Conservation (phyloP, 2,113 vertebrate species). For the Nycticebus coucang region DNA sequence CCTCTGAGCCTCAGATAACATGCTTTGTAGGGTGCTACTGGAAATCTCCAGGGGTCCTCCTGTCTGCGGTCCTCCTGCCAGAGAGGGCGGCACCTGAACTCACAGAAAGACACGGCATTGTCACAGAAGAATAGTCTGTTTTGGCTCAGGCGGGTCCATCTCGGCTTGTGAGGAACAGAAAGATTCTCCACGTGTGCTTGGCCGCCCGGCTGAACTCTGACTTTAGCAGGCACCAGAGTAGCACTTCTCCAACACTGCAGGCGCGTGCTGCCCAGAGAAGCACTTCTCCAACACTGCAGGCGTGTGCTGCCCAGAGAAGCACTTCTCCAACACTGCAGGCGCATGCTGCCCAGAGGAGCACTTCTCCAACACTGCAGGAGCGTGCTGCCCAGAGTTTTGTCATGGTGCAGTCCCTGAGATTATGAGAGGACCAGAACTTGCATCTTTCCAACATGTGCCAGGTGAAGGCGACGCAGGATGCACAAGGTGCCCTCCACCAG, state of each 20-base stretch:
- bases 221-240: not conserved
- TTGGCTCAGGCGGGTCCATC: not conserved
- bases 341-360: fast-evolving
- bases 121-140: fast-evolving
- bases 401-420: not conserved
- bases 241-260: not conserved
- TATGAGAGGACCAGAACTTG: not conserved
- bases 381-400: too few relatives aligned
- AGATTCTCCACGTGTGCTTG: not conserved
- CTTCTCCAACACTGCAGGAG: not conserved
- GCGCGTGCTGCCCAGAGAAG: too few relatives aligned
- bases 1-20: not conserved
- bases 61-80: fast-evolving
- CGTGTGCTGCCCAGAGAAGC: too few relatives aligned
- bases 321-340: not conserved
- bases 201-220: not conserved
- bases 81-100: not conserved
- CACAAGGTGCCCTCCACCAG: too few relatives aligned
- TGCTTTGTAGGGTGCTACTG: fast-evolving
- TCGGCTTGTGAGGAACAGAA: not conserved
- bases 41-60: too few relatives aligned
- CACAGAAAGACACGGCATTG: fast-evolving
- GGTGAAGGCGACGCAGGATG: not conserved
- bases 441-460: not conserved
- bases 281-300: not conserved